Base-by-base conservation (phyloP, 2,888 invertebrate genomes). In the Cheilosia impressa region DNA sequence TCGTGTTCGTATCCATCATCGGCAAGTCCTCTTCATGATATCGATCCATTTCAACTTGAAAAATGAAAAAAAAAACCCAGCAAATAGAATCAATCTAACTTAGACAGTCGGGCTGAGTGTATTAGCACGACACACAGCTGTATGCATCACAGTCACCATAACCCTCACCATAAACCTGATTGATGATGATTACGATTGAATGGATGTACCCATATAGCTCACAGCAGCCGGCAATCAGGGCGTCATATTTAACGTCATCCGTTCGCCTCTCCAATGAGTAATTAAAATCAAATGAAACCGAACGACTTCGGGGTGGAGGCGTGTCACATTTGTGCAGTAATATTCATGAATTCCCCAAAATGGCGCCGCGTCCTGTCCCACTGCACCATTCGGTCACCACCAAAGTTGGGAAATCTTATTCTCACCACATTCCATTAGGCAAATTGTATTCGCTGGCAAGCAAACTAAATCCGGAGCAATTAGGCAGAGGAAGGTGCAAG, bases 201-300 rank as follows among this genome's bases (percentile, higher is more conserved):
- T 58, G 58, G 27, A 41, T 62, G n/a, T 72, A 24, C 50, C 27
- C 34, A 17, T 53, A 17, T 17, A 27, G 6, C 55, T 7, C 58
- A 50, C 50, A 60, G 47, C 38, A 47, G 24, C 45, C 45, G 45
- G 9, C 73, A 65, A 63, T 63, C 31, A 53, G 65, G 38, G 57
- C 38, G 27, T 45, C 38, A 41, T 41, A 76, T 58, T 58, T 19
- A 66, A 41, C 50, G 58, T 76, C 68, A 65, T 38, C 57, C 57
- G 41, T 75, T 50, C 24, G 66, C 66, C 57, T 24, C 45, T 43
- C 38, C 65, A 41, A 34, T 47, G 60, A 77, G 65, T 60, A 84
- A 84, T 84, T 84, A 84, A 84, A 84, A 73, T 84, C 79, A 69
- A 80, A 84, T 84, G 60, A 62, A 66, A 62, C 22, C 50, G 47